Conservation (phyloP, 2,797 vertebrate genomes). For the Ataeniobius toweri region DNA sequence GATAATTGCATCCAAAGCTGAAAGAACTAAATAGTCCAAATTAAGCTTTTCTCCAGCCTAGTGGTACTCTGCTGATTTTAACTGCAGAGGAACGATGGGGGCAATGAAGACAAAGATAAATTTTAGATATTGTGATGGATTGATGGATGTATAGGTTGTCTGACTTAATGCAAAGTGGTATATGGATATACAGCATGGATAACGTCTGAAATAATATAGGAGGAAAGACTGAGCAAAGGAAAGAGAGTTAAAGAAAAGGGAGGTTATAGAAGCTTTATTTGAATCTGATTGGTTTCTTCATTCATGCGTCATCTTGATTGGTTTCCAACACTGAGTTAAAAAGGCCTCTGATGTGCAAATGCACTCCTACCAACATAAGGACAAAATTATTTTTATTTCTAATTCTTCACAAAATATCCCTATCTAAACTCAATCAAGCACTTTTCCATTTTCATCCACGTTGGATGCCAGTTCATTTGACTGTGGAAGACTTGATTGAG, state of each 20-base stretch:
- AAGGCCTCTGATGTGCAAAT: slow-evolving; percentile 44
- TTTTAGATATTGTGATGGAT: slow-evolving; percentile 40
- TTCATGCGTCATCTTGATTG: slow-evolving; percentile 37
- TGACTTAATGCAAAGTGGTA: slow-evolving; percentile 58
- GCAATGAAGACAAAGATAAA: slow-evolving; percentile 45
- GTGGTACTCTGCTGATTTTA: slow-evolving; percentile 33
- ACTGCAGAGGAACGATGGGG: slow-evolving; percentile 17
- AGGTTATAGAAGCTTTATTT: slow-evolving; percentile 19
- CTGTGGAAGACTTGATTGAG: slow-evolving; percentile 44
- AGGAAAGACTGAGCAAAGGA: slow-evolving; percentile 14
- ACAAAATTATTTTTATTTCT: slow-evolving; percentile 47
- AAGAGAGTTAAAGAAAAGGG: neutral
- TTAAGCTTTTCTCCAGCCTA: slow-evolving; percentile 48
- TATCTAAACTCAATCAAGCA: slow-evolving; percentile 73
- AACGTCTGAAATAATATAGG: slow-evolving; percentile 47
- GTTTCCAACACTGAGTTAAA: slow-evolving; percentile 56
- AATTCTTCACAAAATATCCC: slow-evolving; percentile 53
- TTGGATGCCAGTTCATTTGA: slow-evolving; percentile 49
- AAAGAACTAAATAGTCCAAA: slow-evolving; percentile 45
- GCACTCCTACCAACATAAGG: slow-evolving; percentile 41
- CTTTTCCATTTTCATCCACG: slow-evolving; percentile 67
- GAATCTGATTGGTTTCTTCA: slow-evolving; percentile 55
- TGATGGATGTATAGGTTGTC: slow-evolving; percentile 37
- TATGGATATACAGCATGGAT: slow-evolving; percentile 13
- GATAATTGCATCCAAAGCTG: slow-evolving; percentile 39